Conservation (phyloP, 1,140 invertebrate species). For the Lasioglossum albipes region DNA sequence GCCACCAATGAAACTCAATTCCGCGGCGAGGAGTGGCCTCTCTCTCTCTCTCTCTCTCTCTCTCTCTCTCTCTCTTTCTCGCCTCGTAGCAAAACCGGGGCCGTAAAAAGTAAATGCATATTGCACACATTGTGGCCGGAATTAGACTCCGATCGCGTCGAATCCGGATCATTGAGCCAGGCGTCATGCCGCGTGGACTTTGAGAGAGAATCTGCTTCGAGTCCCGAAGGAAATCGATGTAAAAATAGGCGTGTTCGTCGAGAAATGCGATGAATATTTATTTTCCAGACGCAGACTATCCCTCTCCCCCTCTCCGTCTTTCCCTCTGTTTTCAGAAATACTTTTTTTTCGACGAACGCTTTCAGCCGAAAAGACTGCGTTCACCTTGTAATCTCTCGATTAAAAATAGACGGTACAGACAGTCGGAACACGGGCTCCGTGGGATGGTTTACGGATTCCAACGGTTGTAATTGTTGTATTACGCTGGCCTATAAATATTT, state of each 20-base stretch:
- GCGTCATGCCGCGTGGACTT: background rate
- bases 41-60: background rate
- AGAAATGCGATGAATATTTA: slow-evolving; percentile 1
- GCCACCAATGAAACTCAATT: background rate
- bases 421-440: too few relatives aligned
- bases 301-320: background rate
- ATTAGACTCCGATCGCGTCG: background rate
- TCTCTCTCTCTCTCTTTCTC: background rate
- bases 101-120: background rate
- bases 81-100: too few relatives aligned
- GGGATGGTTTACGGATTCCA: background rate
- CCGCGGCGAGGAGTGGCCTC: background rate
- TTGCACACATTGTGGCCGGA: background rate
- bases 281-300: background rate
- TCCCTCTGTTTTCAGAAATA: background rate
- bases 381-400: background rate
- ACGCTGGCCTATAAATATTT: too few relatives aligned
- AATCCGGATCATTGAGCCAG: background rate
- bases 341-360: background rate
- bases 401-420: background rate
- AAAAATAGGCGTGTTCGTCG: slow-evolving; percentile 15
- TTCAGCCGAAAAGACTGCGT: background rate
- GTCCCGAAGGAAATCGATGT: slow-evolving; percentile 20
- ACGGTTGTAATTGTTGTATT: too few relatives aligned
- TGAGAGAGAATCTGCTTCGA: background rate